Conservation (phyloP, 2,888 invertebrate species). For the Drosophila lacicola region DNA sequence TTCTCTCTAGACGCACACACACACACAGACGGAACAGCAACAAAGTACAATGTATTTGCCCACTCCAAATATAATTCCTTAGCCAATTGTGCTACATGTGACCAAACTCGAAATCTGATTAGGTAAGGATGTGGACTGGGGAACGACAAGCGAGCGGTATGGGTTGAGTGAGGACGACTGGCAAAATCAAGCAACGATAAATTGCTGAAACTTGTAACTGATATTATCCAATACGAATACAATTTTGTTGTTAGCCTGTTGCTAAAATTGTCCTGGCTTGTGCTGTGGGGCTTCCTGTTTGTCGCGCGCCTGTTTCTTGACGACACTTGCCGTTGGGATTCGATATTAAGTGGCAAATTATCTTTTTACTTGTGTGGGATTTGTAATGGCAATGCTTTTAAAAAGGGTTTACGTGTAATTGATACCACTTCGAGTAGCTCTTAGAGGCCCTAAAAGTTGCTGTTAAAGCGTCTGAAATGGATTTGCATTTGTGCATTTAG, state of each 20-base stretch:
- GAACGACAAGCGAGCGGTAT: not conserved
- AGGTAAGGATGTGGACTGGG: conserved; percentile 31
- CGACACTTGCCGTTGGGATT: conserved; percentile 45
- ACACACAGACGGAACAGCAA: not conserved
- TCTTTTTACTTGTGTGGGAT: conserved; percentile 42
- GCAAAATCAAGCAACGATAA: conserved; percentile 77
- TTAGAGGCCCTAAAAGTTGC: conserved; percentile 49
- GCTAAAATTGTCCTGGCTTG: conserved; percentile 47
- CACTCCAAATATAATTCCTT: conserved; percentile 59
- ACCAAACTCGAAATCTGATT: conserved; percentile 77
- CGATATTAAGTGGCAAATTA: conserved; percentile 71
- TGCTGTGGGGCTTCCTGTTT: conserved; percentile 57
- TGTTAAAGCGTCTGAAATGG: conserved; percentile 26
- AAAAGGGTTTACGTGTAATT: conserved; percentile 71
- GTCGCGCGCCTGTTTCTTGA: conserved; percentile 24
- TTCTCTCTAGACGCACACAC: conserved; percentile 6
- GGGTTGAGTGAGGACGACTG: not conserved
- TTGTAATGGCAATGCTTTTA: conserved; percentile 24
- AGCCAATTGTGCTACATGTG: conserved; percentile 69
- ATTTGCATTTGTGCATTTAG: conserved; percentile 53
- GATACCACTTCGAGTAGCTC: conserved; percentile 37
- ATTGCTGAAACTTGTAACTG: conserved; percentile 76
- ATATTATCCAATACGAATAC: conserved; percentile 57
- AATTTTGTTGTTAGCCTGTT: conserved; percentile 70
- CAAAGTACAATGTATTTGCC: conserved; percentile 15